phyloP scores from a whole-genome alignment of 92 coral and sea anemone species.

The Phenganax stokvisi region DNA sequence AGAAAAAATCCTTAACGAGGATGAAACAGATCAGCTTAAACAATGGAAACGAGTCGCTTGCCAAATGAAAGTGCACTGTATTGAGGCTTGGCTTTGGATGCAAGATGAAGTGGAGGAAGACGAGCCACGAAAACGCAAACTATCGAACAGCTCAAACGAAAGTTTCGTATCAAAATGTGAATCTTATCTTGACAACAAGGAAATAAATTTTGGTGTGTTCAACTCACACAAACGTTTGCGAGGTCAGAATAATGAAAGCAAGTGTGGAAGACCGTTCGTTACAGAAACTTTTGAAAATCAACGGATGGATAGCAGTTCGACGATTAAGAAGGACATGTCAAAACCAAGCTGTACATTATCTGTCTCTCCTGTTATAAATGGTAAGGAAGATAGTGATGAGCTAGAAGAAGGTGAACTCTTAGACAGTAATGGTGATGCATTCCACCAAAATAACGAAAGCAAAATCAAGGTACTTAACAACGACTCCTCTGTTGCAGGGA shows the following conservation, averaged over 20 bases:
- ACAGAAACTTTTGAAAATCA: no score
- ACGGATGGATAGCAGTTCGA: not conserved
- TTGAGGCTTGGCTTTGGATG: constrained; percentile 24
- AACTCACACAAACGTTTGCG: no score
- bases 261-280: not conserved
- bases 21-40: constrained; percentile 14
- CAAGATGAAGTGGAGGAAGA: constrained; percentile 6
- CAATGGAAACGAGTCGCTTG: constrained; percentile 20
- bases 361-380: not conserved
- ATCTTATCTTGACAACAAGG: not conserved
- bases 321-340: not conserved
- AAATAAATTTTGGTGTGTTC: no score
- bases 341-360: not conserved
- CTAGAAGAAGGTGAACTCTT: constrained; percentile 33
- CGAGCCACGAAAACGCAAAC: not conserved
- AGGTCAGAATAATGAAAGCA: not conserved
- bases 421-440: constrained; percentile 5
- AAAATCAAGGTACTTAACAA: not conserved
- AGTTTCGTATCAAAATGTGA: not conserved
- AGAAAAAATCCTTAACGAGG: constrained; percentile 18
- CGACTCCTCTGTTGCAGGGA: not conserved
- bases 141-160: not conserved
- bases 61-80: constrained; percentile 1
- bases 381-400: not conserved
- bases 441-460: not conserved